phyloP scores from a whole-genome alignment of 2,113 vertebrate genomes.

The Rana temporaria region DNA sequence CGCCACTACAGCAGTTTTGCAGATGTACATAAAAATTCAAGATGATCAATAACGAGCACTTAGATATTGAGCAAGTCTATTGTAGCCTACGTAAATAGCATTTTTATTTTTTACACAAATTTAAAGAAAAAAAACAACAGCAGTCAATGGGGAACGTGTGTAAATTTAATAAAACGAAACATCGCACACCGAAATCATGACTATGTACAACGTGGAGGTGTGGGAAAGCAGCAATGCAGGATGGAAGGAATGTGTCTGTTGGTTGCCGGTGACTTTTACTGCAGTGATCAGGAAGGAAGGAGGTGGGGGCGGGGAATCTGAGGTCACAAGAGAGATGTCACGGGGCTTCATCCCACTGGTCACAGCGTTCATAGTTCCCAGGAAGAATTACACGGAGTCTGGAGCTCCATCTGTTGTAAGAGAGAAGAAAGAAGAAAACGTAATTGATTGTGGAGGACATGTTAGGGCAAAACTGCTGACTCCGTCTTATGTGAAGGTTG shows the following conservation, averaged over 20 bases:
- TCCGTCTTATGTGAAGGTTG: too few species aligned
- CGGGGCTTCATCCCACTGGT: not conserved
- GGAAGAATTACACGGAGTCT: not conserved
- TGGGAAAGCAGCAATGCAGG: constrained; percentile 15
- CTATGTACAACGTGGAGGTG: not conserved
- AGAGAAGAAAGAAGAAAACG: too few species aligned
- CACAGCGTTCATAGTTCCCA: constrained; percentile 2
- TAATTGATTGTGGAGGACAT: not conserved
- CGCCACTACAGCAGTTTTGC: too few species aligned
- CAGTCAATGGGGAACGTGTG: not conserved
- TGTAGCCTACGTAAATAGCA: too few species aligned
- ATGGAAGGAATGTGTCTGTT: constrained; percentile 45
- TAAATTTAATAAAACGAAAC: constrained; percentile 8
- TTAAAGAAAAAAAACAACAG: not conserved
- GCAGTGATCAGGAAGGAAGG: not conserved
- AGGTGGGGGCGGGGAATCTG: not conserved
- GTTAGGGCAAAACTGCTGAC: too few species aligned
- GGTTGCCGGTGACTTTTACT: constrained; percentile 21
- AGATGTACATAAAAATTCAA: too few species aligned
- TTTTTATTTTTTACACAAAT: not conserved
- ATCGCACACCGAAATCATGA: not conserved
- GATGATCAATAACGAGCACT: too few species aligned
- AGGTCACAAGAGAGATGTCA: not conserved
- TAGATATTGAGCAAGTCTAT: too few species aligned
- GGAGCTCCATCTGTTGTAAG: not conserved